phyloP scores from a whole-genome alignment of 2,888 invertebrate species.

The Caenorhabditis panamensis region DNA sequence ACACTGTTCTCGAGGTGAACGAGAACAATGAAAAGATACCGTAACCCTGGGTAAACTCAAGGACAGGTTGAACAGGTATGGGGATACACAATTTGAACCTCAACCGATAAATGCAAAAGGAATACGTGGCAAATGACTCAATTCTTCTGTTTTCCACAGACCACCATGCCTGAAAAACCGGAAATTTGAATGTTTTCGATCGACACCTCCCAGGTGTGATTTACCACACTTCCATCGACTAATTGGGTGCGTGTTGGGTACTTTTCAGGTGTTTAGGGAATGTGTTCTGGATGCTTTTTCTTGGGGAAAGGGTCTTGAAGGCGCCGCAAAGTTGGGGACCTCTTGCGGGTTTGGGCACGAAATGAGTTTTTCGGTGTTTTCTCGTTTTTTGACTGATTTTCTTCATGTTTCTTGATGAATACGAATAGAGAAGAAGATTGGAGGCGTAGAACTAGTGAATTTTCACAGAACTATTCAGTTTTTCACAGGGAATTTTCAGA shows the following conservation, averaged over 20 bases:
- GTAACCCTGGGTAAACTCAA: conserved; percentile 20
- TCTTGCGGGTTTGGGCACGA: too few species aligned
- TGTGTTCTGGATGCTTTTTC: background rate
- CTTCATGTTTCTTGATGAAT: too few species aligned
- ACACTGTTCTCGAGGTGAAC: conserved; percentile 3
- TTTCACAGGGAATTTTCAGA: too few species aligned
- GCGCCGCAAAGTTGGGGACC: too few species aligned
- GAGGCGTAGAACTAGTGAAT: too few species aligned
- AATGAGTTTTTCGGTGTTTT: too few species aligned
- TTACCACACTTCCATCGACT: background rate
- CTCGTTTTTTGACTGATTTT: too few species aligned
- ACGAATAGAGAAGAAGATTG: too few species aligned
- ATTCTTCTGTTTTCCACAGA: background rate
- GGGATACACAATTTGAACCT: background rate
- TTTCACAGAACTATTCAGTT: too few species aligned
- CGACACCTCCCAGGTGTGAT: conserved; percentile 1
- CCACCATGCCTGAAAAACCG: conserved; percentile 26
- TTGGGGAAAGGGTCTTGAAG: background rate
- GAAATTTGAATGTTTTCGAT: conserved; percentile 14
- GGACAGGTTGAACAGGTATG: conserved; percentile 3
- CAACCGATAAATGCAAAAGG: background rate
- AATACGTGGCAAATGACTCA: background rate
- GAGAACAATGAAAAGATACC: conserved; percentile 19
- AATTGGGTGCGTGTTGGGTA: conserved; percentile 14
- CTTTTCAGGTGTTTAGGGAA: background rate